Base-by-base conservation (phyloP, 1,140 invertebrate genomes). In the Leptopilina clavipes region DNA sequence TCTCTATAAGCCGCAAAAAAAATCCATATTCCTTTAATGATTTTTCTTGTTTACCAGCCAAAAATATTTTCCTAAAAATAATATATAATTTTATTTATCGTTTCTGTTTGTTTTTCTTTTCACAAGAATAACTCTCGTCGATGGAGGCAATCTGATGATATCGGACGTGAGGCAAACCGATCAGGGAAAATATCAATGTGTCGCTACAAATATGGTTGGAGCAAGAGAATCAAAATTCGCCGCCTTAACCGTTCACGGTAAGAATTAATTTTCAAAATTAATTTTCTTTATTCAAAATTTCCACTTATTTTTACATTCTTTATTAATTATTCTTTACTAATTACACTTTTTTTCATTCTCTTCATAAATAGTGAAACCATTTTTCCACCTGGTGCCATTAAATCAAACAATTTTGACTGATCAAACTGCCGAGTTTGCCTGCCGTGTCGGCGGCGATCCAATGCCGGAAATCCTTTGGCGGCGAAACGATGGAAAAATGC, bases 361-460 rank as follows among this genome's bases (percentile, higher is more conserved):
- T n/a, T n/a, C n/a, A n/a, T n/a, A n/a, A n/a, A n/a, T n/a, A 97
- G 96, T 97, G 70, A 96, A 98, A 89, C 97, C 97, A 31, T 95
- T 93, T 88, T 97, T 98, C 85, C 93, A 94, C 71, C 93, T 94
- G 85, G 94, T 95, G 79, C 97, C 97, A 11, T 93, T 94, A 75
- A 97, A 98, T 88, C 92, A 95, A 80, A 96, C 95, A 11, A 94
- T 95, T 56, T 91, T 96, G 74, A 93, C 94, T 75, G 96, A 96
- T 11, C 93, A 96, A 85, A 93, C 93, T 18, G 95, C 96, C 0
- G 94, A 95, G 78, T 97, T 99, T 86, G 94, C 95, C 65, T 99
- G 98, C 86, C 93, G 94, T 72, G 97, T 97, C 0, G 95, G 95
- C 72, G 98, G 97, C 11, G 96, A 97, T 89, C 97, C 97, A n/a